Percentiles rank a stretch among this genome's conserved stretches.
Evolutionary conservation across 2,797 vertebrate species (phyloP).

Genomic region (Acanthurus tractus): DNA sequence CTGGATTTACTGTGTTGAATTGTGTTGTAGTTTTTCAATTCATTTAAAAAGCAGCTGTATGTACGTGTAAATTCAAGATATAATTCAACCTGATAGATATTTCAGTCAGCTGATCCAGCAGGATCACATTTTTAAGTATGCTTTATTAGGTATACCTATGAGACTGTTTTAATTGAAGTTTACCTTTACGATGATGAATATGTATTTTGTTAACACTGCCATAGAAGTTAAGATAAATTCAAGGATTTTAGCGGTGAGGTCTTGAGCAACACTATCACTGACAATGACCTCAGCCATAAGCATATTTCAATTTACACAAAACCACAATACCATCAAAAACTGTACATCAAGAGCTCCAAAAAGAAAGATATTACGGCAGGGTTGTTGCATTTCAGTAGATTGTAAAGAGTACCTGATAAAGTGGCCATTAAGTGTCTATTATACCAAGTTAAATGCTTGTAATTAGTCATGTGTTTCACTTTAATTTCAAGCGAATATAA

Average conservation of each 20-base stretch:
- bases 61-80: neutral
- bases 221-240: neutral
- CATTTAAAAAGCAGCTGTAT: conserved; percentile 26
- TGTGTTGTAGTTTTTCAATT: conserved; percentile 39
- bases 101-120: neutral
- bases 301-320: neutral
- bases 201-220: neutral
- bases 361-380: too few species aligned
- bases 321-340: too few species aligned
- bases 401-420: too few species aligned
- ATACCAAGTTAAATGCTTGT: too few species aligned
- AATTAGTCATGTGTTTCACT: too few species aligned
- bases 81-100: neutral
- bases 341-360: too few species aligned
- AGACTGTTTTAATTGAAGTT: neutral
- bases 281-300: neutral
- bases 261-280: neutral
- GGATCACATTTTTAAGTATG: neutral
- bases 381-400: too few species aligned
- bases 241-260: neutral
- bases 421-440: too few species aligned
- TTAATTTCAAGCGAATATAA: too few species aligned
- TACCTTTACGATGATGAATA: neutral
- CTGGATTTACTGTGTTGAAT: conserved; percentile 47
- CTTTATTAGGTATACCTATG: neutral